phyloP scores from a whole-genome alignment of 2,113 vertebrate genomes.

The Tylochromis polylepis region DNA sequence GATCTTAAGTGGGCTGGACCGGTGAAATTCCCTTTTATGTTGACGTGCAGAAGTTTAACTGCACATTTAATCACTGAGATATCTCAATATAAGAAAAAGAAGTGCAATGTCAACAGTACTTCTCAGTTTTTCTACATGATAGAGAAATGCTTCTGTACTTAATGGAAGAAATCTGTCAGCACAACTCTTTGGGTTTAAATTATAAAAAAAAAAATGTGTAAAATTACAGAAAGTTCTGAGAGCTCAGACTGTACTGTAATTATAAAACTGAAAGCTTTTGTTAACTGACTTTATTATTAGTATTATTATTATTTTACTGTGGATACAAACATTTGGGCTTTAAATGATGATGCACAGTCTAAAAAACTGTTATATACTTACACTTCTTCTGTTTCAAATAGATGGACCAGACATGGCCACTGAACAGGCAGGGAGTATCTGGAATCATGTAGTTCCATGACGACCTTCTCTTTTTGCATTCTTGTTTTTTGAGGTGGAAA shows the following conservation, averaged over 20 bases:
- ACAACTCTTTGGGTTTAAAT: background rate
- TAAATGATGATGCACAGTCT: accelerated
- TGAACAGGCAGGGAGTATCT: background rate
- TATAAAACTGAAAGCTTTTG: background rate
- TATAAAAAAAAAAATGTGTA: background rate
- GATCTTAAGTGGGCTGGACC: background rate
- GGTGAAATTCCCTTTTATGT: background rate
- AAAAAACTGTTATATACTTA: background rate
- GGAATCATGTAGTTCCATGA: background rate
- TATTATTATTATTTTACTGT: no score
- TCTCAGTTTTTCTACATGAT: no score
- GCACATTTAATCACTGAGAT: background rate
- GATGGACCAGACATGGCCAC: background rate
- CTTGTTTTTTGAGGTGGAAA: background rate
- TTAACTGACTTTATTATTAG: no score
- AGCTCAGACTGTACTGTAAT: background rate
- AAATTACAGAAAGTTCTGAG: background rate
- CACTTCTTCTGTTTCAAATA: background rate
- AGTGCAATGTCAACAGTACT: background rate
- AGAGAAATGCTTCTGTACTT: no score
- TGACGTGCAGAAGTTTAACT: background rate
- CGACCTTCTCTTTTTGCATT: background rate
- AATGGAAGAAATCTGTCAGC: accelerated
- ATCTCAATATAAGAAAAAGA: background rate
- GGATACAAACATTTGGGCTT: background rate